Evolutionary conservation across 2,888 invertebrate species (phyloP).

Genomic region (Apoda limacodes): DNA sequence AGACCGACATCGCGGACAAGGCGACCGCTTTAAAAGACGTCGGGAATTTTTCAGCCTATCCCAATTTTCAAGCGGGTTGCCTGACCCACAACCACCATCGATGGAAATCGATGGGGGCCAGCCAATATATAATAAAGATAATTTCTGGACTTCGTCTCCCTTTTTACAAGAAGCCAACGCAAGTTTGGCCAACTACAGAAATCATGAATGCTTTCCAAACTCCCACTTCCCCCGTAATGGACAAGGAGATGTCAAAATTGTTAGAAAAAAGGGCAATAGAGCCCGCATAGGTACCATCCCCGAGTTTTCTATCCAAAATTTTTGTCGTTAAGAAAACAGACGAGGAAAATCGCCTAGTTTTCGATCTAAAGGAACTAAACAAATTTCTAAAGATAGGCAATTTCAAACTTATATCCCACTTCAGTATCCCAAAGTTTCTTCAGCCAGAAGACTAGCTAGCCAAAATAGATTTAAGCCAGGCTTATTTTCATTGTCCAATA

Average conservation of each 20-base stretch:
- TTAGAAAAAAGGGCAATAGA: constrained; percentile 7
- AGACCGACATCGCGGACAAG: too few species aligned
- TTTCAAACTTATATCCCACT: constrained; percentile 19
- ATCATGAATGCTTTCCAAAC: constrained; percentile 7
- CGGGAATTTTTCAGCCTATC: too few species aligned
- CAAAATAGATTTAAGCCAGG: too few species aligned
- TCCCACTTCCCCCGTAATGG: constrained; percentile 6
- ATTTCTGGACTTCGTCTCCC: constrained; percentile 12
- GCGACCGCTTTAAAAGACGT: too few species aligned
- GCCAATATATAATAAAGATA: constrained; percentile 8
- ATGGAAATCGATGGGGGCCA: constrained; percentile 11
- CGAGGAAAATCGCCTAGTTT: too few species aligned
- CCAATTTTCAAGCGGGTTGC: too few species aligned
- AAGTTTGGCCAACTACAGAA: constrained; percentile 2
- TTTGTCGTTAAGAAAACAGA: constrained; percentile 20
- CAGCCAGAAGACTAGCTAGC: too few species aligned
- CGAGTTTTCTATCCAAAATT: constrained; percentile 16
- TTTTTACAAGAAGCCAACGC: constrained; percentile 9
- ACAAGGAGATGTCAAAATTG: constrained; percentile 5
- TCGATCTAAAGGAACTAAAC: constrained; percentile 18
- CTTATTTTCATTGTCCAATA: too few species aligned
- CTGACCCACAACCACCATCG: too few species aligned
- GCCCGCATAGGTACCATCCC: background rate
- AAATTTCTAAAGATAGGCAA: constrained; percentile 8
- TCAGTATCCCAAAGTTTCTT: constrained; percentile 15